Percentiles rank a stretch among this genome's conserved stretches.
Conservation (phyloP, 2,113 vertebrate genomes). For the Daphoenositta chrysoptera region DNA sequence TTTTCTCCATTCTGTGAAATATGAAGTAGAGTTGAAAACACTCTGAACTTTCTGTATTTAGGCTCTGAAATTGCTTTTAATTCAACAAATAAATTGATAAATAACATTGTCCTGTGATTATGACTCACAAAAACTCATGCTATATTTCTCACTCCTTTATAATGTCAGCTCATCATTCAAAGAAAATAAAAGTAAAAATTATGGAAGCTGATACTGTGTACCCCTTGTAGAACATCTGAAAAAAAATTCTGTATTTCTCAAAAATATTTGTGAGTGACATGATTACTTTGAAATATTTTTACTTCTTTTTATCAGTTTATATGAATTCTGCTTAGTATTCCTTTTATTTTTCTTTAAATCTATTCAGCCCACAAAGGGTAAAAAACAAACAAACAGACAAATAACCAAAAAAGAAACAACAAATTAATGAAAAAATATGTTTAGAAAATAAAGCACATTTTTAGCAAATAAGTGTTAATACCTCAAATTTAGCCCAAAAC, state of each 20-base stretch:
- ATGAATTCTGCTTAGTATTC: not conserved
- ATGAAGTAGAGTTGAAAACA: not conserved
- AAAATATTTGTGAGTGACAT: not conserved
- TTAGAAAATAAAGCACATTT: not conserved
- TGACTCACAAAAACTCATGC: not conserved
- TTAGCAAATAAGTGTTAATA: not conserved
- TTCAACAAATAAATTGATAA: constrained; percentile 10
- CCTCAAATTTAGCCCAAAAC: not conserved
- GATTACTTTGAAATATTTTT: not conserved
- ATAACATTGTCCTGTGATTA: not conserved
- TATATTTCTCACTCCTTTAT: not conserved
- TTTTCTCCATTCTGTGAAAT: not conserved
- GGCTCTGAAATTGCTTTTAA: not conserved
- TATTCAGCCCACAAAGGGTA: not conserved
- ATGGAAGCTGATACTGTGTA: not conserved
- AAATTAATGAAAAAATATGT: not conserved
- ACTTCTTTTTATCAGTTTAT: not conserved
- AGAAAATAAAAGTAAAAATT: not conserved
- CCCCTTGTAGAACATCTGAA: not conserved
- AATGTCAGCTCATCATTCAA: constrained; percentile 2
- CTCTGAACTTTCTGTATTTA: not conserved
- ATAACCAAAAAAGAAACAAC: not conserved
- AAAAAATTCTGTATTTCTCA: not conserved
- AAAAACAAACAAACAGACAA: not conserved
- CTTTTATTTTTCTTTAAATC: not conserved